Evolutionary conservation across 1,140 invertebrate genomes (phyloP), one percentile per base, ranked within the genome.

Genomic region (Trachymyrmex cornetzi): DNA sequence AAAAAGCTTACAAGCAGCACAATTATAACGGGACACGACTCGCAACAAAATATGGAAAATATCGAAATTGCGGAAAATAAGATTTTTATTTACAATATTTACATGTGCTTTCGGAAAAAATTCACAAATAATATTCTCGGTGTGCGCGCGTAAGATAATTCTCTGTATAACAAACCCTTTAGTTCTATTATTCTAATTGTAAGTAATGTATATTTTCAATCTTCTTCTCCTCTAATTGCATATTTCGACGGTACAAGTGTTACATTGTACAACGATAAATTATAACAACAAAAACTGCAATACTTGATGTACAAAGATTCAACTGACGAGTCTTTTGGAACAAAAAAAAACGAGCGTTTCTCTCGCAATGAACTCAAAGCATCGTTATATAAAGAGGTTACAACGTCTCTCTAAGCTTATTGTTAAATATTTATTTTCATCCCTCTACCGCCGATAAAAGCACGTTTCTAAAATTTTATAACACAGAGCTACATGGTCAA

Each of bases 11-110:
- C 48, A 84, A 38, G 64, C 30, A 79, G 16, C 69, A 44, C 48
- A 72, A 81, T 72, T 74, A 79, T 38, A 48, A 57, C 44, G 91
- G 93, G 93, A 93, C 92, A 93, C 92, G 93, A 93, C 93, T 93
- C 93, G 89, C 86, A 81, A 19, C n/a, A 59, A 71, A 90, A 67
- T 72, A 88, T 81, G 82, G 63, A 75, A 71, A 72, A 63, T 59
- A 61, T 57, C 9, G 30, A 53, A 74, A 85, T n/a, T 75, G 71
- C 81, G 30, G 74, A 69, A 86, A 24, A 74, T 11, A 75, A 85
- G 5, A 87, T 50, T 86, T 90, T 93, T 93, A 93, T 93, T 93
- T 93, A 93, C 90, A 91, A 64, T 93, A 93, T 93, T 88, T 93
- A 92, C 90, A 93, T 59, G 38, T 24, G 14, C 64, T 82, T 59